Evolutionary conservation across 2,888 invertebrate genomes (phyloP).

Genomic region (Ectemnius lituratus): DNA sequence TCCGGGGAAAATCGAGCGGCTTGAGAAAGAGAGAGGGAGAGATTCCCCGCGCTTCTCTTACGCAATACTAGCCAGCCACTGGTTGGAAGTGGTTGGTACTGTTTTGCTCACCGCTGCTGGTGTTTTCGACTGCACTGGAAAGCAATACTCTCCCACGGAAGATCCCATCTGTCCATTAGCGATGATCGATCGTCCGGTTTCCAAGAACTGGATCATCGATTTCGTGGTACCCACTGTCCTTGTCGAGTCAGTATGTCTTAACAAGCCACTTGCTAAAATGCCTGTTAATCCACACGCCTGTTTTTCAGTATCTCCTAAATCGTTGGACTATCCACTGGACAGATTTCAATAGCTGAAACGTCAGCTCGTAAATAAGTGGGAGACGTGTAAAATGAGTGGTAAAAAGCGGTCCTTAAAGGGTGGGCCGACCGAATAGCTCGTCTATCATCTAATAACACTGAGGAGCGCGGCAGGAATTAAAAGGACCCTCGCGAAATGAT

Average conservation of each 20-base stretch:
- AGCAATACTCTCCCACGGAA: not conserved
- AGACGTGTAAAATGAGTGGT: no score
- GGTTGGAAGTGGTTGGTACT: not conserved
- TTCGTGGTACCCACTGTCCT: not conserved
- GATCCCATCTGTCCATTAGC: conserved; percentile 7
- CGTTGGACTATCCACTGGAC: not conserved
- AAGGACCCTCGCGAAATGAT: conserved; percentile 1
- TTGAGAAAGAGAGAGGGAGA: conserved; percentile 29
- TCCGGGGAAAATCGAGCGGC: not conserved
- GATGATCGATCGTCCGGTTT: conserved; percentile 3
- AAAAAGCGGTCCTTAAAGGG: no score
- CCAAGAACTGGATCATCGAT: conserved; percentile 11
- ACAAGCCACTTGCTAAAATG: conserved; percentile 23
- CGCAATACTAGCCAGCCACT: conserved; percentile 24
- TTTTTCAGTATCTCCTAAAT: conserved; percentile 25
- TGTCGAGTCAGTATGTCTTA: not conserved
- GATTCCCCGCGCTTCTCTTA: conserved; percentile 44
- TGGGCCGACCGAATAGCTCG: no score
- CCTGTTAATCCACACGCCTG: conserved; percentile 57
- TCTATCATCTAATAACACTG: no score
- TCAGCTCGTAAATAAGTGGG: no score
- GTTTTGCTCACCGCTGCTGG: not conserved
- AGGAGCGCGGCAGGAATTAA: no score
- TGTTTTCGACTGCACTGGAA: conserved; percentile 4
- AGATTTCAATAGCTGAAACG: no score